A percentile compares a stretch with the other conserved stretches of the same genome.
These are phyloP conservation scores for Lithosia quadra DNA, from an alignment of 2,888 invertebrate species.

Conservation along the genomic window DNA sequence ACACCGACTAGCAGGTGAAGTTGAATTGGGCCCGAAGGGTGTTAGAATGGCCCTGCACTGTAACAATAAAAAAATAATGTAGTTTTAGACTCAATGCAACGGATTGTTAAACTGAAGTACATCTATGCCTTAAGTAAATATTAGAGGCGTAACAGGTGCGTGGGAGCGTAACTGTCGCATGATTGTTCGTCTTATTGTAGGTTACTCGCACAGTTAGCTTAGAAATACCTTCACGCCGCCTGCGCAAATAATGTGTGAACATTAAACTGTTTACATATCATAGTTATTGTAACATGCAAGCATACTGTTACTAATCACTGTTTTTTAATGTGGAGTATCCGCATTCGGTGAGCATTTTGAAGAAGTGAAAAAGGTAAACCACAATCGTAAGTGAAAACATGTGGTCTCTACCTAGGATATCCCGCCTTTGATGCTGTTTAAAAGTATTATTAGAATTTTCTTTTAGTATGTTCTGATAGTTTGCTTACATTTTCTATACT, in stretches of 20 bases:
- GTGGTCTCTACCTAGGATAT: too few relatives aligned
- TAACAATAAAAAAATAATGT: too few relatives aligned
- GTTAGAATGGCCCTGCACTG: too few relatives aligned
- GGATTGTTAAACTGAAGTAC: slow-evolving; percentile 32
- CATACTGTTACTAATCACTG: neutral
- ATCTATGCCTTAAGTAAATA: slow-evolving; percentile 48
- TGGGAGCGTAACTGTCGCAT: slow-evolving; percentile 61
- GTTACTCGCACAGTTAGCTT: slow-evolving; percentile 62
- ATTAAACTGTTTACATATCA: slow-evolving; percentile 36
- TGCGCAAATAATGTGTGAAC: slow-evolving; percentile 55
- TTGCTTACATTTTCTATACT: too few relatives aligned
- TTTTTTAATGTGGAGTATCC: neutral
- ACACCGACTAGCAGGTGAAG: too few relatives aligned
- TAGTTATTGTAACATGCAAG: slow-evolving; percentile 27
- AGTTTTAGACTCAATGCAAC: neutral
- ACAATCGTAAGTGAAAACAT: too few relatives aligned
- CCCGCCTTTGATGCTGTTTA: too few relatives aligned
- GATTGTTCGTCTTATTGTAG: slow-evolving; percentile 60
- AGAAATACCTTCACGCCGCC: slow-evolving; percentile 45
- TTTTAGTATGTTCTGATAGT: too few relatives aligned
- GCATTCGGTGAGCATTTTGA: neutral
- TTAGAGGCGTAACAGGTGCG: slow-evolving; percentile 54
- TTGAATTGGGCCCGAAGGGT: too few relatives aligned
- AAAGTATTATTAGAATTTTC: too few relatives aligned
- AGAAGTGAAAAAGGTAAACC: too few relatives aligned